Base-by-base conservation (phyloP, 2,113 vertebrate species). In the Xenopus borealis region DNA sequence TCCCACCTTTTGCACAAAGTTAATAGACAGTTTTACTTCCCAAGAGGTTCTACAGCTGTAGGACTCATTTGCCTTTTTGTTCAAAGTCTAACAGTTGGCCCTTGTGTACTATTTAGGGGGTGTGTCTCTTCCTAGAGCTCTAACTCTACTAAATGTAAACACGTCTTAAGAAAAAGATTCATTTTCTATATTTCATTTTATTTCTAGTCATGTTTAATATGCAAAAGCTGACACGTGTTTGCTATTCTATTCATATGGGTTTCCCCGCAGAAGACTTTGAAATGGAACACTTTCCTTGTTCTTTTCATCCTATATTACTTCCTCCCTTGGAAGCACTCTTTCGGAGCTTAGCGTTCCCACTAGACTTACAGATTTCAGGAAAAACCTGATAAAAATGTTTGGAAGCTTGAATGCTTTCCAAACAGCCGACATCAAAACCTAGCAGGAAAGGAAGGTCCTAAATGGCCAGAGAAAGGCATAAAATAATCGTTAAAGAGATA, bases 231-330 rank as follows among this genome's bases (percentile, higher is more conserved):
- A 82, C 83, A 66, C 53, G 62, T 44, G 78, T 10, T 71, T 52
- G 73, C 65, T 52, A 81, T 84, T 83, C 83, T 82, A 73, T 80
- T 82, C 78, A 61, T 70, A 50, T 50, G 80, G 62, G 58, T 80
- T 81, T 84, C 83, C 82, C 74, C 14, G n/a, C 27, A 72, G 72
- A 78, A 80, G 83, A 3, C 89, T 91, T 88, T 90, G 90, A 90
- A 91, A 88, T 81, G 0, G 3, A 85, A 86, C 82, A 81, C 86
- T 72, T 73, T 50, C 80, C 84, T 84, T 86, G 88, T 52, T 81
- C 84, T 84, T 87, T 89, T 88, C 83, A 87, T 84, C 85, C 86
- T 77, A 58, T 78, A 80, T 80, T 62, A 81, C 82, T 88, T 89
- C 89, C 86, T 91, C 81, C 79, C 79, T 33, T 69, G 83, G 83